Conservation (phyloP, 2,888 invertebrate species). For the Pyrrhia umbra region DNA sequence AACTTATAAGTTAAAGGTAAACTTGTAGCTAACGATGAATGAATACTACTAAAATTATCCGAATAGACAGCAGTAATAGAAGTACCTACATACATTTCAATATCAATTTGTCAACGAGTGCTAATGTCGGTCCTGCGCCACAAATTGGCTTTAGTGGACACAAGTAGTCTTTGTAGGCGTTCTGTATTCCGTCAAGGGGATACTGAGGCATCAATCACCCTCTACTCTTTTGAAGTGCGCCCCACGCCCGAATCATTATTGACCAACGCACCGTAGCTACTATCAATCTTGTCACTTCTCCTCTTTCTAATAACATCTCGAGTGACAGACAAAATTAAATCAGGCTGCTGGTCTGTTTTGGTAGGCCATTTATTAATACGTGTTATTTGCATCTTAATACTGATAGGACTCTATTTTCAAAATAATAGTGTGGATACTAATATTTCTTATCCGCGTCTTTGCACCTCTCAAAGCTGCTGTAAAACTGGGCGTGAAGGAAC, state of each 20-base stretch:
- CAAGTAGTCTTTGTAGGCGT: conserved; percentile 61
- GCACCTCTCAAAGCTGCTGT: conserved; percentile 60
- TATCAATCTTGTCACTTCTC: conserved; percentile 84
- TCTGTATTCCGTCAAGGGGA: conserved; percentile 80
- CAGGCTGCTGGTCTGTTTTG: conserved; percentile 33
- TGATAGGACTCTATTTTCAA: conserved; percentile 49
- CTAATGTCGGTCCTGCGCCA: conserved; percentile 66
- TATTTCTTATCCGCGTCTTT: conserved; percentile 51
- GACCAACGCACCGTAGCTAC: conserved; percentile 71
- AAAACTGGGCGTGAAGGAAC: conserved; percentile 68
- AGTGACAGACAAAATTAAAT: conserved; percentile 72
- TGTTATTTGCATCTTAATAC: conserved; percentile 57
- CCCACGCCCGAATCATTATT: conserved; percentile 69
- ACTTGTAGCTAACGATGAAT: no score
- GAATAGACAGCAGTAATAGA: background rate
- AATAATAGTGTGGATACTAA: conserved; percentile 24
- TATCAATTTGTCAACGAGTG: conserved; percentile 45
- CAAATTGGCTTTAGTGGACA: conserved; percentile 71
- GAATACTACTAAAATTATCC: background rate
- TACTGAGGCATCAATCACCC: conserved; percentile 77
- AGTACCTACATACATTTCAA: conserved; percentile 7
- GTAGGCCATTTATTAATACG: conserved; percentile 51
- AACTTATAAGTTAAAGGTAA: no score
- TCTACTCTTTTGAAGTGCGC: conserved; percentile 81
- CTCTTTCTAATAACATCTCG: conserved; percentile 72